Evolutionary conservation across 2,888 invertebrate genomes (phyloP).

Genomic region (Boloria selene): DNA sequence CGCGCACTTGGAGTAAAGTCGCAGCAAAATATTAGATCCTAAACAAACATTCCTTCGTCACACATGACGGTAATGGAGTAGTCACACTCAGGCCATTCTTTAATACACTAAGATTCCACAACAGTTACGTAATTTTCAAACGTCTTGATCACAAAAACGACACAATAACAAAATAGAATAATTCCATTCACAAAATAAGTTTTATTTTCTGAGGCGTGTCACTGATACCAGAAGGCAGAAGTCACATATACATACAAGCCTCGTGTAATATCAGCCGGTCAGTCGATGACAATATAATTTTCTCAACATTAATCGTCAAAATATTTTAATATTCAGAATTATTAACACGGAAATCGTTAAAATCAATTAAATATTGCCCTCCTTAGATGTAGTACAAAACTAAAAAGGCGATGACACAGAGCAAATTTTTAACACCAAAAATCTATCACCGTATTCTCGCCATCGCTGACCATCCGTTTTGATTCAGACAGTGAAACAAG

Average conservation of each 20-base stretch:
- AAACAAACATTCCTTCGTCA: slow-evolving; percentile 83
- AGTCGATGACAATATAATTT: slow-evolving; percentile 82
- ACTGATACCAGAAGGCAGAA: slow-evolving; percentile 81
- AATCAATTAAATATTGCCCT: slow-evolving; percentile 68
- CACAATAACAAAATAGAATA: slow-evolving; percentile 78
- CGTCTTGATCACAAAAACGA: slow-evolving; percentile 78
- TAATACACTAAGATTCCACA: slow-evolving; percentile 81
- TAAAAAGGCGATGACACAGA: slow-evolving; percentile 79
- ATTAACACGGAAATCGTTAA: slow-evolving; percentile 69
- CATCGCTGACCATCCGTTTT: slow-evolving; percentile 83
- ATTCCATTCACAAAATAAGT: slow-evolving; percentile 78
- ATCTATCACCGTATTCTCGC: slow-evolving; percentile 83
- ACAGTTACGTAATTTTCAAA: slow-evolving; percentile 82
- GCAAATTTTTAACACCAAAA: slow-evolving; percentile 82
- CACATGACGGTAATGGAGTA: slow-evolving; percentile 82
- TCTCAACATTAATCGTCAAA: slow-evolving; percentile 69
- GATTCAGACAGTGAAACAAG: slow-evolving; percentile 71
- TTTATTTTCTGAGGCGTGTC: slow-evolving; percentile 83
- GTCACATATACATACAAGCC: slow-evolving; percentile 83
- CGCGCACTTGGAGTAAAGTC: slow-evolving; percentile 76
- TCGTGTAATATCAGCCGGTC: slow-evolving; percentile 84
- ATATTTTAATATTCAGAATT: slow-evolving; percentile 65
- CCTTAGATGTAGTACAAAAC: slow-evolving; percentile 70
- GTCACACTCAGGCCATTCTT: slow-evolving; percentile 82
- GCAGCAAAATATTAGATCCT: slow-evolving; percentile 79